Evolutionary conservation across 2,888 invertebrate species (phyloP).

Genomic region (Criorhina ranunculi): DNA sequence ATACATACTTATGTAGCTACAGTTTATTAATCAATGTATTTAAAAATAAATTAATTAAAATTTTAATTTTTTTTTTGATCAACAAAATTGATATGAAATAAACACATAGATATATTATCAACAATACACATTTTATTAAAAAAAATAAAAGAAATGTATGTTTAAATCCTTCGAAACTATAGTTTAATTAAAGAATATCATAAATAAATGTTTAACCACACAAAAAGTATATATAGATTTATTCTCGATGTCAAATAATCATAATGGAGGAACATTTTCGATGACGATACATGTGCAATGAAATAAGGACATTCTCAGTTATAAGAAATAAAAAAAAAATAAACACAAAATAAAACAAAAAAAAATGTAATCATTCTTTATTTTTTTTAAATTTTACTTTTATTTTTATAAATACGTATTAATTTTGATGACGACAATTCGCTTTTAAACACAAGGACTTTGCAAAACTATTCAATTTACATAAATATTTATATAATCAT

Average conservation of each 20-base stretch:
- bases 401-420: neutral
- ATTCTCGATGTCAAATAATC: slow-evolving; percentile 49
- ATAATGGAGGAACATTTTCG: slow-evolving; percentile 38
- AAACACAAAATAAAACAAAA: slow-evolving; percentile 3
- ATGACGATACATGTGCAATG: slow-evolving; percentile 42
- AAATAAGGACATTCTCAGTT: slow-evolving; percentile 22
- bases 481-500: slow-evolving; percentile 48
- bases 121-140: slow-evolving; percentile 25
- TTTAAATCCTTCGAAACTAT: slow-evolving; percentile 8
- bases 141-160: no score
- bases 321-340: neutral
- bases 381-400: neutral
- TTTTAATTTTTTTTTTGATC: slow-evolving; percentile 29
- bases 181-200: slow-evolving; percentile 18
- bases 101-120: slow-evolving; percentile 8
- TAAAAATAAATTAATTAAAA: slow-evolving; percentile 44
- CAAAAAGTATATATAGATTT: slow-evolving; percentile 27
- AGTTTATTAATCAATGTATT: slow-evolving; percentile 66
- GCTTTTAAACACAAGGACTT: slow-evolving; percentile 45
- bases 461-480: neutral
- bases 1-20: slow-evolving; percentile 33
- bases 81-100: neutral
- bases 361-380: neutral
- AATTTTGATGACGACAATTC: slow-evolving; percentile 50
- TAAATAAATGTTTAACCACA: slow-evolving; percentile 53